Evolutionary conservation across 2,113 vertebrate species (phyloP).

Genomic region (Progne subis): DNA sequence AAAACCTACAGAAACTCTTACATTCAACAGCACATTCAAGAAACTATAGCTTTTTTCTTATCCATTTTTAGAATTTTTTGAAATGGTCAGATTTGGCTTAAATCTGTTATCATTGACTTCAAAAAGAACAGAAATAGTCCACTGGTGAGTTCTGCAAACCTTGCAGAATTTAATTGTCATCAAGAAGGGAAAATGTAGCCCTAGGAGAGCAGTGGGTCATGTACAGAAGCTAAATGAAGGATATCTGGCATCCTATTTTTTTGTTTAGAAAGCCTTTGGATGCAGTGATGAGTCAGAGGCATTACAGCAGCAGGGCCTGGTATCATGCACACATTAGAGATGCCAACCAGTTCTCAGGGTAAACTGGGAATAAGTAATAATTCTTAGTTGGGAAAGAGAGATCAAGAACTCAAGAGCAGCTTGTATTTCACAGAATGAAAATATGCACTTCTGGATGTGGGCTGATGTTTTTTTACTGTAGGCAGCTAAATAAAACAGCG

Average conservation of each 20-base stretch:
- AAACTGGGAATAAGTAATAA: neutral
- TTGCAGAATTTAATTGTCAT: neutral
- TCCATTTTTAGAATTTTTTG: neutral
- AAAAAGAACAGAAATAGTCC: neutral
- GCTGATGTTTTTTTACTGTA: neutral
- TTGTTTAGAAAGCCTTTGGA: neutral
- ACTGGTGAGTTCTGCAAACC: neutral
- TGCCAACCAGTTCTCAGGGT: neutral
- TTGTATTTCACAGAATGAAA: slow-evolving; percentile 7
- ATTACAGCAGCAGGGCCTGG: neutral
- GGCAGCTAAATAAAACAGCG: slow-evolving; percentile 44
- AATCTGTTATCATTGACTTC: neutral
- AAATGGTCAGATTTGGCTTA: neutral
- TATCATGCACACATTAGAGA: neutral
- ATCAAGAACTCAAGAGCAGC: neutral
- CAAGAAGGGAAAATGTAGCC: neutral
- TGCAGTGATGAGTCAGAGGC: neutral
- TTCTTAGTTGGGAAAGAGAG: neutral
- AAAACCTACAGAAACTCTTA: neutral
- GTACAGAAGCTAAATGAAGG: neutral
- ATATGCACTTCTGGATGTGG: neutral
- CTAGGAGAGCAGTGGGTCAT: neutral
- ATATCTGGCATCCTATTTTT: neutral
- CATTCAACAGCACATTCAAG: neutral
- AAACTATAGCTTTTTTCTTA: neutral